Evolutionary conservation across 2,888 invertebrate genomes (phyloP), one percentile per base, ranked within the genome.

Genomic region (Dasysyrphus tricinctus): DNA sequence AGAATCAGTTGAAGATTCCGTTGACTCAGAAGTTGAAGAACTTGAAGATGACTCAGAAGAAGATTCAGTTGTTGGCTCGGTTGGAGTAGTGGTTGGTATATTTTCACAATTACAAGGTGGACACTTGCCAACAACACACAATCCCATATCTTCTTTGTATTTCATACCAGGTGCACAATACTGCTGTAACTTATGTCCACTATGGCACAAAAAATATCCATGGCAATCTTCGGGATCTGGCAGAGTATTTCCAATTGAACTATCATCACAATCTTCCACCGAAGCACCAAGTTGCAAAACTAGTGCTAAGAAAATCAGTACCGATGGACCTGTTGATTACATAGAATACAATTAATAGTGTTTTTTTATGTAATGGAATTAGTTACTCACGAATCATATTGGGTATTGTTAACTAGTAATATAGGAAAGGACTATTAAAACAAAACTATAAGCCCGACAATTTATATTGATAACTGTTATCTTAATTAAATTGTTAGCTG

Each of bases 61-160:
- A 16, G 37, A 5, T 6, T 24, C 9, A 16, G 67, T 49, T 0
- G 72, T 11, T 14, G 47, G 19, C 0, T n/a, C 51, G 1, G 47
- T 32, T 32, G 59, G 24, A 29, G 39, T 24, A 16, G 74, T 12
- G 14, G 54, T 65, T 11, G 57, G 4, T 19, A 14, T 0, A 11
- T n/a, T 16, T 39, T 42, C 49, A 74, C 88, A 88, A 57, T 88
- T 76, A 56, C 88, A 88, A n/a, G 88, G 88, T 24, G 88, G 88
- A 49, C 88, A 89, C 14, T 80, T 85, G 2, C 88, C 88, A 1
- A 57, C 42, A 29, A 88, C 34, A 74, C 89, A 89, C 1, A 32
- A 34, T 8, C 61, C 70, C 19, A 59, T 63, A 9, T 32, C 9
- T 0, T 24, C 11, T 37, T 77, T 65, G 47, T 82, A 89, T 51